Base-by-base conservation (phyloP, 2,797 vertebrate genomes). In the Benthosema pterotum region DNA sequence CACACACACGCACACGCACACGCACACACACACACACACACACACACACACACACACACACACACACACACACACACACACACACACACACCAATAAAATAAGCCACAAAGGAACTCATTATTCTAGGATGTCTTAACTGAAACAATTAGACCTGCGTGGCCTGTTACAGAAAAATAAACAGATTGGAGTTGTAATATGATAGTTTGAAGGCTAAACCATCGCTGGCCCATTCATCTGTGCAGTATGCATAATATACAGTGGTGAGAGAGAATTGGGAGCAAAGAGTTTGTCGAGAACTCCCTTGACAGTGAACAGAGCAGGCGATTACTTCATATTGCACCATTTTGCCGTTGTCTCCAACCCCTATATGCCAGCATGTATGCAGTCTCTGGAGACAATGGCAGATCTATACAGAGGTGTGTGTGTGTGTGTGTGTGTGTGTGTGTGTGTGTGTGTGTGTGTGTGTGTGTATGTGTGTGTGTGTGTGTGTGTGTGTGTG, bases 281-380 rank as follows among this genome's bases (percentile, higher is more conserved):
- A 28, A 70, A 51, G 58, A 69, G 78, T 80, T 76, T 82, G 67
- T 66, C 74, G 78, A 87, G 79, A 68, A 77, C 77, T 84, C 86
- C 79, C 85, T 22, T 82, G 85, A 86, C 84, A 80, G 77, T 9
- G 70, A 83, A 59, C 66, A 82, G 75, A 87, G 74, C 74, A 73
- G 74, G 73, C 78, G 83, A 83, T 90, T 89, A 88, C 90, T 87
- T 78, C 83, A 80, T 88, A 88, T 91, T 91, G 88, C 87, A 84
- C 84, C 90, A 90, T 84, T 90, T 88, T 22, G 67, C 84, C 87
- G 88, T 83, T 87, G 85, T 87, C 80, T 74, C 58, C 62, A 49
- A 75, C 72, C 66, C 62, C 78, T 83, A 78, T 83, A 78, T 67
- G 65, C 73, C 67, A 83, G 78, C 67, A 71, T 19, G 62, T 57